Base-by-base conservation (phyloP, 2,888 invertebrate genomes). In the Apantesis nais region DNA sequence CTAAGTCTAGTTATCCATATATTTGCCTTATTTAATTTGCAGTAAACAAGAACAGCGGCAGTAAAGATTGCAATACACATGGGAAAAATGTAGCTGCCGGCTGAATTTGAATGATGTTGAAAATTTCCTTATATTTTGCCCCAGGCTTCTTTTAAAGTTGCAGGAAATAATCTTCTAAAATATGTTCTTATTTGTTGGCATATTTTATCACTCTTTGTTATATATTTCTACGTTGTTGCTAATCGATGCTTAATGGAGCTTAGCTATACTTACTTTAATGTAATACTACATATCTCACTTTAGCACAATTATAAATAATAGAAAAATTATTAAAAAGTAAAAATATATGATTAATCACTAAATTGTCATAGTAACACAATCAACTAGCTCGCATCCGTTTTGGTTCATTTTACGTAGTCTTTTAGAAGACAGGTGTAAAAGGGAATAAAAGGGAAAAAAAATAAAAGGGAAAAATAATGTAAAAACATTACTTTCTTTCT, bases 11-110 rank as follows among this genome's bases (percentile, higher is more conserved):
- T 11, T 52, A 52, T 9, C 2, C n/a, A n/a, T n/a, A 52, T n/a
- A n/a, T 52, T n/a, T n/a, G 8, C 48, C 22, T 1, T 11, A n/a
- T 52, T n/a, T n/a, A n/a, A 52, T 52, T 52, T 11, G 9, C 22
- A 52, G 48, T 52, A 55, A 75, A 78, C 62, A 69, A 74, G 66
- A 78, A 74, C 67, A 79, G 73, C 72, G 64, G 44, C 70, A 76
- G 63, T 82, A 76, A 80, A 82, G 80, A 83, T 83, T 76, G 78
- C 77, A 77, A 80, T 79, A 74, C 82, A 74, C 78, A n/a, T 22
- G 78, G 79, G 80, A 68, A 74, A 81, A 71, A 78, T 74, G 67
- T 68, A 55, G 67, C 63, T 69, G 67, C 69, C 67, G 34, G 55
- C 70, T 70, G 74, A 81, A 80, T 83, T 76, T 83, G 62, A 76